A percentile compares a stretch with the other conserved stretches of the same genome.
These are phyloP conservation scores for Epinotia demarniana DNA, from an alignment of 2,888 invertebrate species.

Conservation along the genomic window DNA sequence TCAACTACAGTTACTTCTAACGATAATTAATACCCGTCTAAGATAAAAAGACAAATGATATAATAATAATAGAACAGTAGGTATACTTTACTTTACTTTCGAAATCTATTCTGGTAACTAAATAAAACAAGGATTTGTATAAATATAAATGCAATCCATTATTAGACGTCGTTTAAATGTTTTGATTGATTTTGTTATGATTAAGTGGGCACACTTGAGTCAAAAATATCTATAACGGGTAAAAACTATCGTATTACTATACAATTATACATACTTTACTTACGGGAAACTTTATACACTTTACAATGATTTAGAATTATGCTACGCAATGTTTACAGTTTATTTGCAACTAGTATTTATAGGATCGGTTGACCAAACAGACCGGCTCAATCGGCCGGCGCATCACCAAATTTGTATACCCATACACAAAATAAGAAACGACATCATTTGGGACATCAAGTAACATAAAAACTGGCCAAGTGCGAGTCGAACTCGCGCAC, in stretches of 20 bases:
- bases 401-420: background rate
- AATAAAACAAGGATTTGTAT: no score
- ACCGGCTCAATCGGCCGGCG: background rate
- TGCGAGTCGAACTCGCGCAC: no score
- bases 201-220: no score
- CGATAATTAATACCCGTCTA: conserved; percentile 1
- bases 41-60: background rate
- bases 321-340: conserved; percentile 71
- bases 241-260: conserved; percentile 2
- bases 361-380: background rate
- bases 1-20: background rate
- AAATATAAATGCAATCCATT: background rate
- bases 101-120: no score
- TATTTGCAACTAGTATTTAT: conserved; percentile 19
- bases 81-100: no score
- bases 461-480: no score
- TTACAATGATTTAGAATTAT: conserved; percentile 82
- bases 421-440: no score
- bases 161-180: background rate
- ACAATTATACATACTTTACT: conserved; percentile 3
- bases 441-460: no score
- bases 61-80: no score
- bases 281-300: conserved; percentile 69
- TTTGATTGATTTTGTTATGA: no score
- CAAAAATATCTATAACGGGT: background rate